Conservation (phyloP, 1,140 invertebrate genomes). For the Heliconius eleuchia region DNA sequence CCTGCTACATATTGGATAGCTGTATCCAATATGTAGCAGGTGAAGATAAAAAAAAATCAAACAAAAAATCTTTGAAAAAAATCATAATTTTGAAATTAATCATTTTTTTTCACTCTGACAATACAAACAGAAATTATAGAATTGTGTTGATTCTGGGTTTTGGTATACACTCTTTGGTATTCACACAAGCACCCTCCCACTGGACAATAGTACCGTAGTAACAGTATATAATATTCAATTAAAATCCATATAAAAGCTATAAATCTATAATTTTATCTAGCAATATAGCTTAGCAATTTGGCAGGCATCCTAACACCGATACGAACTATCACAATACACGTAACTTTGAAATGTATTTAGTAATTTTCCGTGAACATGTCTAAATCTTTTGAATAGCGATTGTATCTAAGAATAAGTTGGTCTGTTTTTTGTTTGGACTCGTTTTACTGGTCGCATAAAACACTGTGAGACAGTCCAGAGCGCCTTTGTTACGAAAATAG, state of each 20-base stretch:
- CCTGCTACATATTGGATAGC: too few species aligned
- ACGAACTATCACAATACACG: neutral
- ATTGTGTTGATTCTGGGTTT: too few species aligned
- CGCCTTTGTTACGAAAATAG: constrained; percentile 43
- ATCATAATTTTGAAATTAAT: too few species aligned
- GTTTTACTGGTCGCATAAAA: constrained; percentile 42
- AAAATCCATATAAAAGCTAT: neutral
- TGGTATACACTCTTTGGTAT: too few species aligned
- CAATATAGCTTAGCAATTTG: neutral
- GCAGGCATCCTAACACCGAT: constrained; percentile 3
- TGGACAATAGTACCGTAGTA: too few species aligned
- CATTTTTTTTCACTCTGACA: too few species aligned
- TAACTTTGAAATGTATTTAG: neutral
- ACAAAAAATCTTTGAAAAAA: too few species aligned
- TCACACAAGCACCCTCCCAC: too few species aligned
- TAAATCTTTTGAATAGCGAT: constrained; percentile 21
- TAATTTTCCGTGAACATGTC: constrained; percentile 15
- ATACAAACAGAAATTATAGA: too few species aligned
- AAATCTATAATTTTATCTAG: constrained; percentile 7
- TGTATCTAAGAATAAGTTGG: constrained; percentile 31
- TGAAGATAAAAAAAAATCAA: too few species aligned
- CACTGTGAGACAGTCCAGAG: constrained; percentile 36
- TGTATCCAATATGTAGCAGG: too few species aligned
- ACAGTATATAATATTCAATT: neutral
- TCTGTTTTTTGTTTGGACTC: constrained; percentile 38